Base-by-base conservation (phyloP, 2,888 invertebrate genomes). In the Petrolisthes cinctipes region DNA sequence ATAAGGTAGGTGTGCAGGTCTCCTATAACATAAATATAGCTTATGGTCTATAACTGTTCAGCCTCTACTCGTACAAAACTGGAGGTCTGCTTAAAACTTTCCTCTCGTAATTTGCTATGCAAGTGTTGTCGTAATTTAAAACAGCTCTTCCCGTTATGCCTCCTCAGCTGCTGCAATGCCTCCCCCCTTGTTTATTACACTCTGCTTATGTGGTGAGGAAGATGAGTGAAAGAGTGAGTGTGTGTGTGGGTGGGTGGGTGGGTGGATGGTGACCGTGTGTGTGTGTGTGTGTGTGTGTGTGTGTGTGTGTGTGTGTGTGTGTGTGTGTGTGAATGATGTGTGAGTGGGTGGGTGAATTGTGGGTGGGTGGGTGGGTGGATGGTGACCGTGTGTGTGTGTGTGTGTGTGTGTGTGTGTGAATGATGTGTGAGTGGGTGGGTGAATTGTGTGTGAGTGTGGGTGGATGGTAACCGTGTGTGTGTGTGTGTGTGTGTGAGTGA, bases 11-110 rank as follows among this genome's bases (percentile, higher is more conserved):
- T 14, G 14, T 61, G 9, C 6, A 20, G 37, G 75, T 20, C 9
- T 14, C 14, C 57, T 54, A 17, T 20, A 54, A 81, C 71, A 82
- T 86, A 86, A 86, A 86, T 82, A 86, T 23, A 37, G 76, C 82
- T 86, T 82, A 86, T 86, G 86, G 82, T 82, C 86, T 79, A 82
- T 86, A 86, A 86, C 86, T 86, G 86, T 82, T 86, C 73, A 76
- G 82, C 82, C 68, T 68, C 82, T 68, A 82, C 86, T 86, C 82
- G 81, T 56, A 86, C 82, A 86, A 82, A 66, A 75, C 75, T 11
- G 71, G 17, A 9, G n/a, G n/a, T 20, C 81, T 66, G 86, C 86
- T 86, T 86, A 86, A 86, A 86, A 86, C 86, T 86, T 86, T 82
- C 17, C 14, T 11, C 82, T 54, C 82, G 71, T 86, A 86, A 82